Conservation (phyloP, 2,888 invertebrate species). For the Deroplatys truncata region DNA sequence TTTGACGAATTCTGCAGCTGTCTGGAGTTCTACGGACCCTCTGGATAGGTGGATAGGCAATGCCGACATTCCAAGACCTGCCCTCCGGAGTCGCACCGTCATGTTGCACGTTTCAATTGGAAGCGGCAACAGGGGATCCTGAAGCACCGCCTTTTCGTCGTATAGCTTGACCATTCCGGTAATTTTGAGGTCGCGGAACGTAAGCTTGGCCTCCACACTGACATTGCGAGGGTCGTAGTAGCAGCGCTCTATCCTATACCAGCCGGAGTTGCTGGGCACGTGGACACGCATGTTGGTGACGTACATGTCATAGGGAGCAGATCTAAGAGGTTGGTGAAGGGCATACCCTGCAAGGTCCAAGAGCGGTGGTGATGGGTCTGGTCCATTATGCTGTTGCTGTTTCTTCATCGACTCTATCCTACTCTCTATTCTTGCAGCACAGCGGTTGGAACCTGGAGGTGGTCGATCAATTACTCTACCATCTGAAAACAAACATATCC, state of each 20-base stretch:
- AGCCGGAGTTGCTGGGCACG: slow-evolving; percentile 60
- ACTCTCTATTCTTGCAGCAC: slow-evolving; percentile 12
- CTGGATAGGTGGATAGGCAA: slow-evolving; percentile 63
- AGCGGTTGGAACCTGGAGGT: slow-evolving; percentile 1
- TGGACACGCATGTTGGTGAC: slow-evolving; percentile 66
- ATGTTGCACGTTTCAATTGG: slow-evolving; percentile 64
- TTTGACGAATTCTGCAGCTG: slow-evolving; percentile 58
- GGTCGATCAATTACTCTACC: background rate
- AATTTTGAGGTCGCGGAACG: slow-evolving; percentile 58
- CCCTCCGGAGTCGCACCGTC: slow-evolving; percentile 60
- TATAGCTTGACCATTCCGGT: slow-evolving; percentile 35
- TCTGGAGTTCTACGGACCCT: slow-evolving; percentile 8
- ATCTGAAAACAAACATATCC: background rate
- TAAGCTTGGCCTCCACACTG: slow-evolving; percentile 69
- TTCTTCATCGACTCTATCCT: slow-evolving; percentile 20
- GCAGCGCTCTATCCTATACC: slow-evolving; percentile 68
- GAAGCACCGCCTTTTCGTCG: slow-evolving; percentile 32
- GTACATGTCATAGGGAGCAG: slow-evolving; percentile 64
- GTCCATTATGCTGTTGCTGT: background rate
- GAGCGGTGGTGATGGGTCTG: background rate
- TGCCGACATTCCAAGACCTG: slow-evolving; percentile 64
- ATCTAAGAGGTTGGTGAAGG: slow-evolving; percentile 58
- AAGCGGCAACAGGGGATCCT: slow-evolving; percentile 31
- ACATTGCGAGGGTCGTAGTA: slow-evolving; percentile 69
- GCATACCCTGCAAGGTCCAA: slow-evolving; percentile 61